Evolutionary conservation across 1,140 invertebrate species (phyloP).

Genomic region (Saccostrea cuccullata): DNA sequence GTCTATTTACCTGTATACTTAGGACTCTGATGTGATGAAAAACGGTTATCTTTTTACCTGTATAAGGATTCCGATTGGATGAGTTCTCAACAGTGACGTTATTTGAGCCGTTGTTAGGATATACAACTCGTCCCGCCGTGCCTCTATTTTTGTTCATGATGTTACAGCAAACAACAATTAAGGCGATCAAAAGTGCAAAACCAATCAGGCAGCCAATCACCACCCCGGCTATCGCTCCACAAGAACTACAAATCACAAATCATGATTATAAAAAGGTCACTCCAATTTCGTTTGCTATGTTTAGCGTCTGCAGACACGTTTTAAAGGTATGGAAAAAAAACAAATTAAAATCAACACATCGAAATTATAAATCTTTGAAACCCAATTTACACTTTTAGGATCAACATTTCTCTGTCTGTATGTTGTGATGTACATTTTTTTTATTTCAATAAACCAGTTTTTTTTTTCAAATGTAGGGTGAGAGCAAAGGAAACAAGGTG

Average conservation of each 20-base stretch:
- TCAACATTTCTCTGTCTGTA: no score
- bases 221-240: neutral
- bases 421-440: no score
- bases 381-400: no score
- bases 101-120: neutral
- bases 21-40: neutral
- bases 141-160: constrained; percentile 6
- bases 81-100: neutral
- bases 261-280: neutral
- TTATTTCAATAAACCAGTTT: no score
- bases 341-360: no score
- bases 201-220: neutral
- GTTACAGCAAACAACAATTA: constrained; percentile 3
- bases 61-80: neutral
- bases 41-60: neutral
- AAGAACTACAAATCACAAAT: neutral
- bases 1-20: neutral
- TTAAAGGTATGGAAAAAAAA: no score
- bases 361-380: no score
- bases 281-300: neutral
- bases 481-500: no score
- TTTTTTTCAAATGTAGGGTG: no score
- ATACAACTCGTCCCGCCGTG: neutral
- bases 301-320: no score
- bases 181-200: neutral